Evolutionary conservation across 2,113 vertebrate genomes (phyloP).

Genomic region (Bubo blakistoni): DNA sequence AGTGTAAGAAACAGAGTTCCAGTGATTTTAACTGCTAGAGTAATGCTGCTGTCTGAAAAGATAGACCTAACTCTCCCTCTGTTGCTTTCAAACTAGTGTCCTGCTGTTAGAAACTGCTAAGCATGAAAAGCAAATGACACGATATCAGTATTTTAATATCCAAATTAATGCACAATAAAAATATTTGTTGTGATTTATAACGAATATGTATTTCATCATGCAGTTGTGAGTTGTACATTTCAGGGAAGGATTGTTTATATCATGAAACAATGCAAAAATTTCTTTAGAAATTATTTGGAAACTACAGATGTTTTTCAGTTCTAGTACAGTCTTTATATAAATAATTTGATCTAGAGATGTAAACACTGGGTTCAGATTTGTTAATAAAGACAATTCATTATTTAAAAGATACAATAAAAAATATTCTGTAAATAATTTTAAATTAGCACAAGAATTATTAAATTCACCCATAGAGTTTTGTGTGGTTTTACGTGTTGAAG

Average conservation of each 20-base stretch:
- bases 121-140: neutral
- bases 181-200: neutral
- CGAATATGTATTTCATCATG: neutral
- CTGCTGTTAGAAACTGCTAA: neutral
- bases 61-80: neutral
- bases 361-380: neutral
- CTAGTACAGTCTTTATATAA: neutral
- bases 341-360: neutral
- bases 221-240: neutral
- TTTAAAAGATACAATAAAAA: neutral
- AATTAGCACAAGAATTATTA: neutral
- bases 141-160: neutral
- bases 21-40: neutral
- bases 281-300: neutral
- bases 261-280: neutral
- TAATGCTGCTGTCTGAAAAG: neutral
- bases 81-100: neutral
- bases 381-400: neutral
- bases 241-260: neutral
- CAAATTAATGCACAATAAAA: neutral
- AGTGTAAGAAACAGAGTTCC: neutral
- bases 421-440: neutral
- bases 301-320: neutral
- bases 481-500: neutral
- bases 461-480: neutral